Conservation (phyloP, 2,888 invertebrate genomes). For the Dasypogon diadema region DNA sequence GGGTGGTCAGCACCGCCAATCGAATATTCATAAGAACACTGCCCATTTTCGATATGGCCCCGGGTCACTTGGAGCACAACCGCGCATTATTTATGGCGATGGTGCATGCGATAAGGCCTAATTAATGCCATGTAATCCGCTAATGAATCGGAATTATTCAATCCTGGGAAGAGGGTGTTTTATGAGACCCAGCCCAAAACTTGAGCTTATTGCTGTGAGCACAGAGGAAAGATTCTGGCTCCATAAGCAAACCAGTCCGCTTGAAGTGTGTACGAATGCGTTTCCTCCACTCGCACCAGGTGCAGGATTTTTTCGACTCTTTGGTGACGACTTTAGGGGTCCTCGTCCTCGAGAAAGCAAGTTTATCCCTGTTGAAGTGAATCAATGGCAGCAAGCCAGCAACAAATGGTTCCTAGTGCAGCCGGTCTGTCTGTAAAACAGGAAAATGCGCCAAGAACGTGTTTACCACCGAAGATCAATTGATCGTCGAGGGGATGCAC, state of each 20-base stretch:
- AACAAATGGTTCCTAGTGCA: constrained; percentile 9
- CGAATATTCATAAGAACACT: constrained; percentile 51
- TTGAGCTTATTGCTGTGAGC: too few species aligned
- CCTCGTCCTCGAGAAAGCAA: neutral
- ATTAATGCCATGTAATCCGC: constrained; percentile 49
- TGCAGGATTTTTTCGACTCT: constrained; percentile 28
- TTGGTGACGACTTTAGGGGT: constrained; percentile 8
- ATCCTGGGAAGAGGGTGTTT: neutral
- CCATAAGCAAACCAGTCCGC: too few species aligned
- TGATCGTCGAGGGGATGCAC: constrained; percentile 1
- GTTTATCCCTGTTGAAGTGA: constrained; percentile 1
- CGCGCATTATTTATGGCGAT: constrained; percentile 47
- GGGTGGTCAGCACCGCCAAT: constrained; percentile 22
- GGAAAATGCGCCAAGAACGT: neutral
- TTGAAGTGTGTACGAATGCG: too few species aligned
- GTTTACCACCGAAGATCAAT: neutral
- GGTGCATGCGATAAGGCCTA: constrained; percentile 52
- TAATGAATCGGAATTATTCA: constrained; percentile 43
- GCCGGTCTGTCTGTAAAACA: neutral
- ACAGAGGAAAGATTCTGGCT: too few species aligned
- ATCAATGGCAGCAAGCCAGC: constrained; percentile 23
- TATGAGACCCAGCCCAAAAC: constrained; percentile 9
- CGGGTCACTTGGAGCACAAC: constrained; percentile 18
- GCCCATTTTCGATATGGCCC: neutral
- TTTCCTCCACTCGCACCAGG: constrained; percentile 50